Conservation (phyloP, 2,113 vertebrate genomes). For the Hemibagrus wyckioides region DNA sequence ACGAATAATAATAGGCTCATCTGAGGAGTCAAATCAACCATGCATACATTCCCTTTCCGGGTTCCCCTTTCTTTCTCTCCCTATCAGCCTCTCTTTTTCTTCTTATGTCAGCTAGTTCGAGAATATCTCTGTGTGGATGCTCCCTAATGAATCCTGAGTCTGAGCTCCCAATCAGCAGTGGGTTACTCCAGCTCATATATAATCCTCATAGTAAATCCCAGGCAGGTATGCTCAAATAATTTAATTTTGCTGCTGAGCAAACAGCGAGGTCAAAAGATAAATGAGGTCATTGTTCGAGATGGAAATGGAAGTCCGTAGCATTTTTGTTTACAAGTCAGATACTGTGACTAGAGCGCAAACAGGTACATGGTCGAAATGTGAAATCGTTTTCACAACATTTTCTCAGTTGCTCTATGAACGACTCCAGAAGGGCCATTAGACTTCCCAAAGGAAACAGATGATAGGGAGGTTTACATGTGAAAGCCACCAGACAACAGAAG, state of each 20-base stretch:
- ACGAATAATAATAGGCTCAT: slow-evolving; percentile 24
- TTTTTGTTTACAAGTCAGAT: background rate
- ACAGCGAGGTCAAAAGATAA: slow-evolving; percentile 30
- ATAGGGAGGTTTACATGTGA: background rate
- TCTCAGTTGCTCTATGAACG: background rate
- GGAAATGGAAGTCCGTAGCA: background rate
- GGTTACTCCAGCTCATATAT: slow-evolving; percentile 31
- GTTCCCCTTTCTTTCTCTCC: background rate
- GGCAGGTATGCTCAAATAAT: slow-evolving; percentile 37
- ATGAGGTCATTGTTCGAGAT: background rate
- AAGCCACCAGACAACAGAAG: background rate
- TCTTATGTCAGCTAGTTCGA: background rate
- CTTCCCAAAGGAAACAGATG: slow-evolving; percentile 5
- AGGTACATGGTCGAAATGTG: background rate
- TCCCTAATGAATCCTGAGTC: slow-evolving; percentile 36
- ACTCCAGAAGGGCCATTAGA: background rate
- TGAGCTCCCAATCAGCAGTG: slow-evolving; percentile 33
- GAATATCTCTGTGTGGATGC: slow-evolving; percentile 28
- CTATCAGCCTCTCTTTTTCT: slow-evolving; percentile 13
- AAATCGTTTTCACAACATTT: slow-evolving; percentile 3
- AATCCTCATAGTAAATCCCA: slow-evolving; percentile 36
- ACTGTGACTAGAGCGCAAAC: background rate
- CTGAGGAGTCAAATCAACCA: slow-evolving; percentile 36
- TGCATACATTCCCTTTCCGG: background rate
- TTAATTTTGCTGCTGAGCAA: slow-evolving; percentile 45